These are phyloP conservation scores for Noctua janthina DNA, from an alignment of 2,888 invertebrate genomes.

Conservation along the genomic window DNA sequence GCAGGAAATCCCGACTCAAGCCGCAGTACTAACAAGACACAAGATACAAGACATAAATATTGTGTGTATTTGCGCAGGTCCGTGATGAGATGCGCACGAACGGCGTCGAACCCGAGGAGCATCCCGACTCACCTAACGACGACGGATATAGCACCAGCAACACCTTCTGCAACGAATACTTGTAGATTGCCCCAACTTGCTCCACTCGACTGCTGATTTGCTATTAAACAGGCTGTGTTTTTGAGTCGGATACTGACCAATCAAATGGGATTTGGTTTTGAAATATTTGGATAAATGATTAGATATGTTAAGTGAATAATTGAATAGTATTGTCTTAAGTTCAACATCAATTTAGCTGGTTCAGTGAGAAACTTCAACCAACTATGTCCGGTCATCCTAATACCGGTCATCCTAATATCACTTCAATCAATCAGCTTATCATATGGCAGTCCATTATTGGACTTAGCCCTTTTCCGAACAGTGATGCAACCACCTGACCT, in stretches of 20 bases:
- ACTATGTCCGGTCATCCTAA: not conserved
- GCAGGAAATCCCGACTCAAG: not conserved
- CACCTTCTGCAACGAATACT: slow-evolving; percentile 88
- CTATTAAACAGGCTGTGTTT: not conserved
- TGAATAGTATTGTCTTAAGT: not conserved
- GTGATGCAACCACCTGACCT: not conserved
- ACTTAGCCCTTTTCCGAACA: too few relatives aligned
- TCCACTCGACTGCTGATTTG: slow-evolving; percentile 58
- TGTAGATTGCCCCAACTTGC: slow-evolving; percentile 68
- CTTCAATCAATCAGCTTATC: not conserved
- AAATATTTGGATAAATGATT: slow-evolving; percentile 6
- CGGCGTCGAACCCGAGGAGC: slow-evolving; percentile 91
- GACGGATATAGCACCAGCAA: slow-evolving; percentile 92
- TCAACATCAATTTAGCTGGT: not conserved
- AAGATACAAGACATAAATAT: slow-evolving; percentile 24
- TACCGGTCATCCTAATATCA: not conserved
- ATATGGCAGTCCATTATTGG: too few relatives aligned
- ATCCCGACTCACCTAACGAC: slow-evolving; percentile 90
- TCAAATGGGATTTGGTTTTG: slow-evolving; percentile 14
- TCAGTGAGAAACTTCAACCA: not conserved
- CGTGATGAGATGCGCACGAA: slow-evolving; percentile 92
- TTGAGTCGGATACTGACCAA: not conserved
- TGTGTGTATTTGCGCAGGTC: slow-evolving; percentile 78
- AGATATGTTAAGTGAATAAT: slow-evolving; percentile 5
- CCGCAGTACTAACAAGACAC: slow-evolving; percentile 10